A percentile compares a stretch with the other conserved stretches of the same genome.
These are phyloP conservation scores for Eupithecia exiguata DNA, from an alignment of 2,888 invertebrate species.

Conservation along the genomic window DNA sequence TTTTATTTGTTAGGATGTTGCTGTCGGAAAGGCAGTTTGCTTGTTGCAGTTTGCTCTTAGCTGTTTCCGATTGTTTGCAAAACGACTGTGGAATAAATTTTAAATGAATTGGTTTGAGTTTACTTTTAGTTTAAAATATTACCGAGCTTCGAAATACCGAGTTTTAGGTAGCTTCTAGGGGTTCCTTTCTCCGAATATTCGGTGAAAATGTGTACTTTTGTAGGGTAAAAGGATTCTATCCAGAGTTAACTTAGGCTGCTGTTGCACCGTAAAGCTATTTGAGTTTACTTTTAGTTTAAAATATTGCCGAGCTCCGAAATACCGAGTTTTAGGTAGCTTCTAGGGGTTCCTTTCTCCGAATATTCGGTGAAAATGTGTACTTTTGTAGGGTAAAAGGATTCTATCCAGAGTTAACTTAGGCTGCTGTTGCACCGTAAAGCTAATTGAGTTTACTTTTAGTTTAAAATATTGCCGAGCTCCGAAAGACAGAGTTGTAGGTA, in stretches of 20 bases:
- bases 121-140: not conserved
- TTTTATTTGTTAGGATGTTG: not conserved
- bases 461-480: not conserved
- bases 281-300: not conserved
- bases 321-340: not conserved
- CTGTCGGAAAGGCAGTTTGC: not conserved
- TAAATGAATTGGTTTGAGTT: not conserved
- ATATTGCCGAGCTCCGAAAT: not conserved
- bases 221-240: not conserved
- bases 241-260: not conserved
- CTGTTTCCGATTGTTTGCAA: constrained; percentile 3
- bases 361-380: not conserved
- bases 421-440: not conserved
- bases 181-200: not conserved
- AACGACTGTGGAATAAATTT: not conserved
- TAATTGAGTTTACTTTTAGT: not conserved
- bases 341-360: not conserved
- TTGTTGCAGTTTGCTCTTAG: not conserved
- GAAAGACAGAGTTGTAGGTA: not conserved
- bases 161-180: not conserved
- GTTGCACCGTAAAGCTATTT: not conserved
- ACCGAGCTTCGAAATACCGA: not conserved
- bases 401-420: not conserved
- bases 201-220: not conserved
- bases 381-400: not conserved